phyloP scores from a whole-genome alignment of 2,888 invertebrate species.

The Ypsolopha scabrella region DNA sequence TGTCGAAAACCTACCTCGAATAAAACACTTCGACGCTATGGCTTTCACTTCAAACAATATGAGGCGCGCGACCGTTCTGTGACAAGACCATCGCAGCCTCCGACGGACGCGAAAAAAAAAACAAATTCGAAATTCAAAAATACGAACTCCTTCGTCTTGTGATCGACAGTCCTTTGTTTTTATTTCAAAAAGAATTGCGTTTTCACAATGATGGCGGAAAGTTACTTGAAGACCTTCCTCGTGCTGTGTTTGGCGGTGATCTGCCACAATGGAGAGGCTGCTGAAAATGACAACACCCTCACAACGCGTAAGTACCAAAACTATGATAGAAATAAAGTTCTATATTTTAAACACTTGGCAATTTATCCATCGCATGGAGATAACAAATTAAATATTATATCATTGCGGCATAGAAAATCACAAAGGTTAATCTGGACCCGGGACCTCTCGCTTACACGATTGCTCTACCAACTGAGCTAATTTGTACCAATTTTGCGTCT shows the following conservation, averaged over 20 bases:
- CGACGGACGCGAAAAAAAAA: slow-evolving; percentile 19
- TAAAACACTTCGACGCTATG: slow-evolving; percentile 52
- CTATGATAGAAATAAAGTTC: not conserved
- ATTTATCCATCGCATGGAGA: too few relatives aligned
- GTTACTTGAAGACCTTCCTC: slow-evolving; percentile 38
- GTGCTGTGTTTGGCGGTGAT: slow-evolving; percentile 44
- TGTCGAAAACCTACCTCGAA: slow-evolving; percentile 58
- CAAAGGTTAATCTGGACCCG: too few relatives aligned
- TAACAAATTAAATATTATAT: too few relatives aligned
- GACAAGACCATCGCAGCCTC: slow-evolving; percentile 39
- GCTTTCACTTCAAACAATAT: slow-evolving; percentile 64
- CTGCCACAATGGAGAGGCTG: slow-evolving; percentile 43
- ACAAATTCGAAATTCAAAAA: slow-evolving; percentile 1
- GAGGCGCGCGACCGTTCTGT: slow-evolving; percentile 35
- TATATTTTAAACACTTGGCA: too few relatives aligned
- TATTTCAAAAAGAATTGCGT: not conserved
- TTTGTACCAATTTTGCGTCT: too few relatives aligned
- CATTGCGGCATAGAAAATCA: too few relatives aligned
- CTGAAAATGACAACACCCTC: slow-evolving; percentile 35
- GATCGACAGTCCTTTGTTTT: not conserved
- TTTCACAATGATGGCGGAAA: slow-evolving; percentile 34
- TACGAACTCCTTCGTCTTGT: not conserved
- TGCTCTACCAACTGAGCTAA: too few relatives aligned
- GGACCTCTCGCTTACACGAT: too few relatives aligned
- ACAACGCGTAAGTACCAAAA: slow-evolving; percentile 46